Conservation (phyloP, 2,113 vertebrate genomes). For the Cyanoramphus novaezelandiae region DNA sequence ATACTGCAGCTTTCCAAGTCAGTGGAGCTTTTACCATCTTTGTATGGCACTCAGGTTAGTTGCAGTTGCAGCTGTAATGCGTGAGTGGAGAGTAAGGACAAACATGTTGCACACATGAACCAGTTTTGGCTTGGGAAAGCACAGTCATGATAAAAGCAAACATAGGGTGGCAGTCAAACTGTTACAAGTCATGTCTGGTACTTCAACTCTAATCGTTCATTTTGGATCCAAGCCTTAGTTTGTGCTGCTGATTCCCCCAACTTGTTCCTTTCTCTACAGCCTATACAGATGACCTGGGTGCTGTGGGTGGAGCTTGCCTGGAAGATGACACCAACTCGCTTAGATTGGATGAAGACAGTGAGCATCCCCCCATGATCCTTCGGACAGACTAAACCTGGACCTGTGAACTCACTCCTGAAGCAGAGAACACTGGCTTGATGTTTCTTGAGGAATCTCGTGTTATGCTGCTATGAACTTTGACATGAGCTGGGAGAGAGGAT, state of each 20-base stretch:
- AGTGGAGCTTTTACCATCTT: not conserved
- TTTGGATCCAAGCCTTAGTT: not conserved
- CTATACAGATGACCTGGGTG: slow-evolving; percentile 92
- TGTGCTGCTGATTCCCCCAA: not conserved
- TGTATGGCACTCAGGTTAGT: not conserved
- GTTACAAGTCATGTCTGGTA: not conserved
- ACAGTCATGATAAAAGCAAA: not conserved
- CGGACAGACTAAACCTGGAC: slow-evolving; percentile 86
- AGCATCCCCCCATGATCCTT: slow-evolving; percentile 96
- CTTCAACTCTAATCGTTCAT: not conserved
- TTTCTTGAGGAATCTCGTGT: slow-evolving; percentile 77
- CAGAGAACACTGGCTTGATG: slow-evolving; percentile 70
- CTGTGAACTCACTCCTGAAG: slow-evolving; percentile 65
- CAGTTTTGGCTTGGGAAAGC: not conserved
- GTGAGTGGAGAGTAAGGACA: not conserved
- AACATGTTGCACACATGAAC: not conserved
- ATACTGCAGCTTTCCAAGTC: not conserved
- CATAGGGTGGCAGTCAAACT: not conserved
- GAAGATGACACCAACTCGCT: slow-evolving; percentile 89
- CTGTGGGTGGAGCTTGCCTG: slow-evolving; percentile 86
- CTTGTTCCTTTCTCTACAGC: slow-evolving; percentile 72
- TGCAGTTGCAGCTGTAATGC: not conserved
- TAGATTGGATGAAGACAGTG: slow-evolving; percentile 92
- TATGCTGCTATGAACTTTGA: slow-evolving; percentile 88
- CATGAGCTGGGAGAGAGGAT: slow-evolving; percentile 77